A percentile compares a stretch with the other conserved stretches of the same genome.
These are phyloP conservation scores for Apostichopus parvimensis DNA, from an alignment of 35 echinoderm and acorn worm genomes.

Conservation along the genomic window DNA sequence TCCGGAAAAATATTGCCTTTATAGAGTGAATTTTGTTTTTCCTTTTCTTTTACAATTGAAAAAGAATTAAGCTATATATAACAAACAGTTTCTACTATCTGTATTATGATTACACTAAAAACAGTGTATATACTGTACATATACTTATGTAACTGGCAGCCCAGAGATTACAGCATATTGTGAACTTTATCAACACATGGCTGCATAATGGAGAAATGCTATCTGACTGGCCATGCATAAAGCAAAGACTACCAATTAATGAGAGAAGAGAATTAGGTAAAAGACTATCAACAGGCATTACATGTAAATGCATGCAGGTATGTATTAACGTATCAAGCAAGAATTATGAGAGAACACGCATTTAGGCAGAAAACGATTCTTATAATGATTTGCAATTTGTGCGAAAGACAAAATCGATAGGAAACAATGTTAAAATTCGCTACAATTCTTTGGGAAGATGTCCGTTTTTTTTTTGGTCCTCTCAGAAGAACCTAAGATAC, in stretches of 20 bases:
- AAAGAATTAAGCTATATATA: too few relatives aligned
- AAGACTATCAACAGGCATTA: neutral
- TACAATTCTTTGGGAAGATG: too few relatives aligned
- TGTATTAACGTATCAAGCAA: neutral
- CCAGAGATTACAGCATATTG: neutral
- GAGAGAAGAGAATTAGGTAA: neutral
- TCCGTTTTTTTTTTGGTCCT: too few relatives aligned
- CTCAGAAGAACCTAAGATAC: too few relatives aligned
- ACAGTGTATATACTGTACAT: too few relatives aligned
- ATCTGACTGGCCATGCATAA: neutral
- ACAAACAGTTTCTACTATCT: too few relatives aligned
- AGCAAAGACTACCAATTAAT: neutral
- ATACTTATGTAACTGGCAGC: too few relatives aligned
- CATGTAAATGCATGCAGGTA: neutral
- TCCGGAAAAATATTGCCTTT: too few relatives aligned
- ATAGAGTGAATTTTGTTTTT: too few relatives aligned
- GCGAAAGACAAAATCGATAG: neutral
- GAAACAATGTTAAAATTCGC: too few relatives aligned
- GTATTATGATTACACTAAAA: too few relatives aligned
- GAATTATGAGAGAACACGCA: neutral
- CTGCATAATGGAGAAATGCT: neutral
- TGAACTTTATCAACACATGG: neutral
- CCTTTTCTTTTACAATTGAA: too few relatives aligned
- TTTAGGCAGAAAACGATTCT: neutral
- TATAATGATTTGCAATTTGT: neutral